Base-by-base conservation (phyloP, 2,888 invertebrate genomes). In the Lycocerus yunnanus region DNA sequence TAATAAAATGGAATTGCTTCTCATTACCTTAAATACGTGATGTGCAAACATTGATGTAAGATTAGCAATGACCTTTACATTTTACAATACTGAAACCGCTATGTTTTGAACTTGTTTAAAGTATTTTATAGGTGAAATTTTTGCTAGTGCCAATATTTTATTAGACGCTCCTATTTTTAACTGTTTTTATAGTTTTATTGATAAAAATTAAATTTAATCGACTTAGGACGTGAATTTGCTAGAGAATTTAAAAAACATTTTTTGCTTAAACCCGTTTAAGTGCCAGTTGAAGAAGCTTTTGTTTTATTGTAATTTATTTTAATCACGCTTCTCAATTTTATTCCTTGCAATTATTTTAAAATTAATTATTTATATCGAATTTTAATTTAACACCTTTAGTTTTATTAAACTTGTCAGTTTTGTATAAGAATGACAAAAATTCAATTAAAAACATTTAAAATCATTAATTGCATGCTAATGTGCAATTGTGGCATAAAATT, bases 11-110 rank as follows among this genome's bases (percentile, higher is more conserved):
- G 69, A 61, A 59, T 16, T 72, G 75, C 9, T 72, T 72, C 67
- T 58, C 69, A 72, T 75, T 72, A 68, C 72, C 75, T 75, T 68
- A 72, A 69, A 72, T 75, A 75, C 75, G 75, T 75, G 75, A 75
- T 58, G 60, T 69, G 66, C 72, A 71, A 68, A 67, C 58, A 58
- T 8, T 18, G 67, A 61, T 20, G 58, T 27, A 70, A 72, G 66
- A 72, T 72, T 72, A 68, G 71, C 75, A 72, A 59, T 72, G 72
- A 68, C 72, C 68, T 75, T 70, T 74, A 61, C 66, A 43, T 20
- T 18, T 18, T 63, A 58, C 63, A 60, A 68, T 67, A 63, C 20
- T 63, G 20, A 69, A 70, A 72, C 75, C 72, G 72, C 72, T 72
- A 72, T 63, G 8, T 59, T 68, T 68, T 69, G 69, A 69, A 75